Evolutionary conservation across 1,140 invertebrate genomes (phyloP), one percentile per base, ranked within the genome.

Genomic region (Branchinecta lynchi): DNA sequence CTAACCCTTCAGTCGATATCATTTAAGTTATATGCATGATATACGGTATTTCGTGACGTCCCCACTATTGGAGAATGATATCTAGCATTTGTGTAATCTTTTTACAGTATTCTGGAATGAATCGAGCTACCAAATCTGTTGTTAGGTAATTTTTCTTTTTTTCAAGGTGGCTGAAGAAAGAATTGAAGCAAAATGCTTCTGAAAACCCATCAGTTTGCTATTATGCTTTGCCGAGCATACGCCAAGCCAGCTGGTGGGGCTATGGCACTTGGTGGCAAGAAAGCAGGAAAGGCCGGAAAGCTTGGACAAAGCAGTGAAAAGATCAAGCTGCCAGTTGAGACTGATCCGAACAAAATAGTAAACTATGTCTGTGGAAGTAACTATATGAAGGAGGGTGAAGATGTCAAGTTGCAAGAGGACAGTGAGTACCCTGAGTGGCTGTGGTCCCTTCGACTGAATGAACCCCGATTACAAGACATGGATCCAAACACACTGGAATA

Each of bases 381-480:
- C 77, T 86, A 92, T 69, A 81, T 83, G 45, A 84, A 86, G 76
- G 80, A 83, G 75, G 86, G 86, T 8, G 83, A 92, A 79, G 91
- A 94, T 77, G 78, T 94, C 17, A 83, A 91, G 82, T 71, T 97
- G 10, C 89, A 89, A 78, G 83, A 87, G 3, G 89, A 96, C 76
- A 83, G 81, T 69, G 92, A 95, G 77, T 97, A 97, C 79, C 93
- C 93, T 0, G 90, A 91, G 21, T 97, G 93, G 93, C 78, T 97
- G 20, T 96, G 92, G 92, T 81, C 74, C 0, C 75, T 96, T 12
- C 80, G 84, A 70, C 84, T 82, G 43, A 80, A 81, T 74, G 73
- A 73, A 71, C 80, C 80, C 8, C 78, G 81, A 1, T 76, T 94
- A 0, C 83, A 87, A 69, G 86, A 93, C 74, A 74, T 94, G 71